phyloP scores from a whole-genome alignment of 1,140 invertebrate species.

The Nephila pilipes region DNA sequence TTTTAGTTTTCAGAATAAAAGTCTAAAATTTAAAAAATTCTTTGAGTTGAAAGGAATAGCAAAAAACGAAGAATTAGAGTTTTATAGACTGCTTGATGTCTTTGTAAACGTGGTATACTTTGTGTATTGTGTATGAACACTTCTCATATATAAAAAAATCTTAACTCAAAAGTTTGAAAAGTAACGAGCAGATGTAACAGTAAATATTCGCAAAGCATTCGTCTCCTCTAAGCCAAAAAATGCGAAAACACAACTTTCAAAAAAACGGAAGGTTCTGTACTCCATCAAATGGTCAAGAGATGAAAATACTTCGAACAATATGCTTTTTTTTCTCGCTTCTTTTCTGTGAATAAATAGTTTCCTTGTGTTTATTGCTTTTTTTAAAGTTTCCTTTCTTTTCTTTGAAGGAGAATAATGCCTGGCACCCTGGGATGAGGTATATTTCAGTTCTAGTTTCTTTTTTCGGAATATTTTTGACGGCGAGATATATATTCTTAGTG shows the following conservation, averaged over 20 bases:
- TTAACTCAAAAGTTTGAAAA: neutral
- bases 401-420: neutral
- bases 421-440: neutral
- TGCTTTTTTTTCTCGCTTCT: neutral
- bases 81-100: too few relatives aligned
- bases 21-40: too few relatives aligned
- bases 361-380: conserved; percentile 46
- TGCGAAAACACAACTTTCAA: neutral
- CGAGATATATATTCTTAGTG: conserved; percentile 21
- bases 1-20: too few relatives aligned
- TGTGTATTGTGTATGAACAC: too few relatives aligned
- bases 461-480: conserved; percentile 16
- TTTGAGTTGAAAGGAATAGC: too few relatives aligned
- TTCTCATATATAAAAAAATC: too few relatives aligned
- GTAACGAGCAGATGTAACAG: neutral
- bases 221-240: neutral
- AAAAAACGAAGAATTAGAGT: too few relatives aligned
- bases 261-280: conserved; percentile 7
- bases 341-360: conserved; percentile 46
- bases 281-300: conserved; percentile 27
- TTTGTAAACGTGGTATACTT: too few relatives aligned
- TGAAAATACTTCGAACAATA: conserved; percentile 30
- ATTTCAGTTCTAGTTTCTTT: conserved; percentile 26
- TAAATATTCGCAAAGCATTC: neutral
- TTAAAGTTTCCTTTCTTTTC: neutral